Base-by-base conservation (phyloP, 2,113 vertebrate genomes). In the Istiophorus platypterus region DNA sequence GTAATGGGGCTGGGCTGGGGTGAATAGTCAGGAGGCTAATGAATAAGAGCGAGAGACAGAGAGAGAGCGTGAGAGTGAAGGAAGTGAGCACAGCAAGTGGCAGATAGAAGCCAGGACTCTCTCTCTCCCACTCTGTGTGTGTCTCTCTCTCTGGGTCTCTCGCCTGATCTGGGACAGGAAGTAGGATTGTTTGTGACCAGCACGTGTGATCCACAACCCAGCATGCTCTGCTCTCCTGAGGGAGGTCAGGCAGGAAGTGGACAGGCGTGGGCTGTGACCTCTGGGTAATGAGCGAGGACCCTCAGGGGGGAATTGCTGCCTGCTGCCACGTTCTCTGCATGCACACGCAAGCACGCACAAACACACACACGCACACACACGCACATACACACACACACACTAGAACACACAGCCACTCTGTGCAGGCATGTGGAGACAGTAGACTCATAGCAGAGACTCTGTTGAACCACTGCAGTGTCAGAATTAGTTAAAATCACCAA, bases 201-300 rank as follows among this genome's bases (percentile, higher is more conserved):
- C 89, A 91, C 88, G 91, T 93, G 92, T 86, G 88, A 89, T 88
- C 90, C 86, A 79, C 73, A 68, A 86, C 92, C 87, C 92, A 93
- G 92, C 91, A 82, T 91, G 89, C 89, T 88, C 77, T 84, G 75
- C 80, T 89, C 82, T 92, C 84, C 88, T 84, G 85, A 75, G 87
- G 87, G 89, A 88, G 92, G 89, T 91, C 89, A 84, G 86, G 84
- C 91, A 94, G 93, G 93, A 94, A 93, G 90, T 92, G 91, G 85
- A 84, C 81, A 90, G 85, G 89, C 89, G 74, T 91, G 90, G 91
- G 91, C 90, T 92, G 64, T 93, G 94, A 93, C 93, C 93, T 91
- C 90, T 91, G 89, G 89, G 90, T 94, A 93, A 94, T 88, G 90
- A 93, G 91, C 63, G 17, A 86, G 72, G 70, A 82, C 79, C 87